Evolutionary conservation across 1,140 invertebrate species (phyloP).

Genomic region (Pollicipes pollicipes): DNA sequence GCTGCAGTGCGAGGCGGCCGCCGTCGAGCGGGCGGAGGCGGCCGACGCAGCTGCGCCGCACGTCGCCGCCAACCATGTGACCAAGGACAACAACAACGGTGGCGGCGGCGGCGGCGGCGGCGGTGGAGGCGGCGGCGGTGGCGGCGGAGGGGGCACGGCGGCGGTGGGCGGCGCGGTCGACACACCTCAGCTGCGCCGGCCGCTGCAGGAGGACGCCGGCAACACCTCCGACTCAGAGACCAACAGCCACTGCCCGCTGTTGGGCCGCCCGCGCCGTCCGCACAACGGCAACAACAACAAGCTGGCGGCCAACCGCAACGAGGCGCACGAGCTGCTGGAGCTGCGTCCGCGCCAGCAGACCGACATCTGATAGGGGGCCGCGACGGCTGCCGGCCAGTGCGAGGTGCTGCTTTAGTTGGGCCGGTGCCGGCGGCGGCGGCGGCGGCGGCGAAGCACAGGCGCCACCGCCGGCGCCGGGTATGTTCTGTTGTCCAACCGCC

Average conservation of each 20-base stretch:
- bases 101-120: conserved; percentile 10
- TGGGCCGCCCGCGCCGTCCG: conserved; percentile 24
- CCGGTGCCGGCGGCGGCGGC: too few relatives aligned
- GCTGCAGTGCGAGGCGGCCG: conserved; percentile 29
- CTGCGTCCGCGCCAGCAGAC: conserved; percentile 21
- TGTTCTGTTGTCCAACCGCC: too few relatives aligned
- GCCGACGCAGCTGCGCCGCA: conserved; percentile 19
- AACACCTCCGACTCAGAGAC: conserved; percentile 41
- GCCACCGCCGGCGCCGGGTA: too few relatives aligned
- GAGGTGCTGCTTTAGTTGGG: background rate
- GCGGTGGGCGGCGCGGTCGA: conserved; percentile 12
- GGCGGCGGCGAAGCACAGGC: too few relatives aligned
- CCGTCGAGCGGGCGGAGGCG: conserved; percentile 22
- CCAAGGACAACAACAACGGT: background rate
- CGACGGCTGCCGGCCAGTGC: too few relatives aligned
- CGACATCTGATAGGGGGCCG: conserved; percentile 20
- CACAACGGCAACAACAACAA: conserved; percentile 49
- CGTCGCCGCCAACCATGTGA: conserved; percentile 6
- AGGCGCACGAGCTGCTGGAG: conserved; percentile 42
- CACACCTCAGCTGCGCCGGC: conserved; percentile 14
- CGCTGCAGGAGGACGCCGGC: conserved; percentile 27
- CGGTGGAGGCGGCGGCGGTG: conserved; percentile 4
- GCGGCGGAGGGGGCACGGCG: conserved; percentile 10
- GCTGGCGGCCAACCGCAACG: conserved; percentile 29
- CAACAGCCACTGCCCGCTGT: conserved; percentile 41